Conservation (phyloP, 2,888 invertebrate species). For the Dicyrtoma fusca region DNA sequence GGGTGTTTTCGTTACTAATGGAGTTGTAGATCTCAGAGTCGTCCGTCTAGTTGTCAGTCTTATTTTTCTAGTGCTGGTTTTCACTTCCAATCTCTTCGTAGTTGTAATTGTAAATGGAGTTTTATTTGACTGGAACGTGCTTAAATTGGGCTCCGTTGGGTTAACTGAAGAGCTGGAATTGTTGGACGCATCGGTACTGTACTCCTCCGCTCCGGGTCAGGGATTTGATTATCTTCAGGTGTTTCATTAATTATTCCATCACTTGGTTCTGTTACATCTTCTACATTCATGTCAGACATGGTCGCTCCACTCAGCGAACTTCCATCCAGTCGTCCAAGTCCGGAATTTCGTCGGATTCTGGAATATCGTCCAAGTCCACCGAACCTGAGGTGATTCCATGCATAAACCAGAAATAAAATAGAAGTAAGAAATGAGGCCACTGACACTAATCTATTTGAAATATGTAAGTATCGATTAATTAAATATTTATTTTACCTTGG, state of each 20-base stretch:
- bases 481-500: slow-evolving; percentile 37
- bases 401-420: background rate
- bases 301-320: background rate
- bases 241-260: background rate
- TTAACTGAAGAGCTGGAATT: no score
- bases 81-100: background rate
- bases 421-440: background rate
- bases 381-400: background rate
- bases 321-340: slow-evolving; percentile 29
- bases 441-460: background rate
- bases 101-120: background rate
- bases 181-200: no score
- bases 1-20: slow-evolving; percentile 4
- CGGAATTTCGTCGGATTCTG: slow-evolving; percentile 4
- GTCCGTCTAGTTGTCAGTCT: background rate
- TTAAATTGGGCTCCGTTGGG: no score
- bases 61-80: background rate
- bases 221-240: background rate
- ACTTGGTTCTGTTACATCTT: background rate
- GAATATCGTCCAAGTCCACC: slow-evolving; percentile 1
- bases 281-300: background rate
- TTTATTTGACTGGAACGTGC: background rate
- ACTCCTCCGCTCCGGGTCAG: no score
- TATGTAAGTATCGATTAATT: slow-evolving; percentile 8
- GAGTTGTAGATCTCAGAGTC: background rate